phyloP scores from a whole-genome alignment of 2,113 vertebrate genomes.

The Collichthys lucidus region DNA sequence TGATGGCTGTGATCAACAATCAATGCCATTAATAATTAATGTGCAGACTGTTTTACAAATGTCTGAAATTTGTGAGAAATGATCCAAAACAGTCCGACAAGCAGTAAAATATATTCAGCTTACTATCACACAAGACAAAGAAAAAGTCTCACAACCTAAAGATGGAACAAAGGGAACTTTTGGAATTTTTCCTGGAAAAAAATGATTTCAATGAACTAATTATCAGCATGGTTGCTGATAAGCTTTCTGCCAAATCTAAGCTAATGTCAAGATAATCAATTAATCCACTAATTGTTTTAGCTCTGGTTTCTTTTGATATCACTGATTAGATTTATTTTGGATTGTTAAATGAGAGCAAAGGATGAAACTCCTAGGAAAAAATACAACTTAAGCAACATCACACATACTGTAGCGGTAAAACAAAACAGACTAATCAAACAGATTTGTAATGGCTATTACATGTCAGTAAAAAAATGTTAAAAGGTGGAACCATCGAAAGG shows the following conservation, averaged over 20 bases:
- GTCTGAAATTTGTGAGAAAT: background rate
- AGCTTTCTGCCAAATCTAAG: background rate
- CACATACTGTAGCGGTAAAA: background rate
- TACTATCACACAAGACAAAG: background rate
- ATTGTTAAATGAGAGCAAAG: background rate
- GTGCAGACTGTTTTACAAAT: background rate
- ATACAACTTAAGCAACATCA: background rate
- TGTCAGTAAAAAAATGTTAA: background rate
- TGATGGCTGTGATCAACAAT: background rate
- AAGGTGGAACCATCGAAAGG: background rate
- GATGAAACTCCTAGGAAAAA: background rate
- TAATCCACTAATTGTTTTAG: background rate
- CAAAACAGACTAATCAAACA: constrained; percentile 1
- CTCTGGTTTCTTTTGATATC: background rate
- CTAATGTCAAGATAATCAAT: background rate
- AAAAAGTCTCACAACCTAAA: background rate
- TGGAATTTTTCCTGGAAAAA: background rate
- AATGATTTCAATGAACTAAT: background rate
- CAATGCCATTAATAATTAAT: background rate
- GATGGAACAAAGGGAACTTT: background rate
- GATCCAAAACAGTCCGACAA: background rate
- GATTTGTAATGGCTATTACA: background rate
- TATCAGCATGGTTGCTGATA: background rate
- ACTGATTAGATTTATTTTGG: background rate
- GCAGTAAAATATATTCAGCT: background rate